Base-by-base conservation (phyloP, 2,888 invertebrate genomes). In the Eurois occulta region DNA sequence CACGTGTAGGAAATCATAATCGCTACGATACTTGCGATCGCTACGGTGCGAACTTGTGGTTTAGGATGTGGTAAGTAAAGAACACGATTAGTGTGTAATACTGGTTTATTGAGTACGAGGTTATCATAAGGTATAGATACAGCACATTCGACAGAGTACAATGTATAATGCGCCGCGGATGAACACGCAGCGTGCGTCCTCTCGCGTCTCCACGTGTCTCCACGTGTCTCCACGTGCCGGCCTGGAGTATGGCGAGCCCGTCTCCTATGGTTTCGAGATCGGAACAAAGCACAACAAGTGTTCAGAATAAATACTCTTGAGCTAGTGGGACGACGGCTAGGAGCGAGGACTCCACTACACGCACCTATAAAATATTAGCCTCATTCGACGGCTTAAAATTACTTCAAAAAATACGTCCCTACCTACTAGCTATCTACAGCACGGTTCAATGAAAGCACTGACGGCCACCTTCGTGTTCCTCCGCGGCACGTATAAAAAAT, bases 61-160 rank as follows among this genome's bases (percentile, higher is more conserved):
- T 70, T 6, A 48, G 38, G 62, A 13, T 11, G 41, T 18, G 46
- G 18, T 35, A 58, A 68, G n/a, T 52, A 65, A 85, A 66, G 18
- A 55, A 70, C 24, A 32, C 13, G 0, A 41, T 16, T 16, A 60
- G 48, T 79, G 67, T 80, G 81, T 93, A 94, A 94, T 94, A 94
- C 94, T 93, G 93, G 85, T 94, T 92, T 94, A 94, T 92, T 94
- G 93, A 92, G 91, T 92, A 92, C 82, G 85, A 78, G 87, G 84
- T 87, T 92, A 91, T 88, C 62, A 80, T 85, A 87, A 87, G 82
- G 77, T 85, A 43, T 38, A 84, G 73, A 78, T 88, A 85, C 85
- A 88, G 77, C 83, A 86, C 86, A 85, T 81, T 81, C 75, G 83
- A 87, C 67, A 80, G 69, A 78, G 52, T 81, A 87, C 83, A 79